These are phyloP conservation scores for Drosophila vallismaia DNA, from an alignment of 2,888 invertebrate species.

Conservation along the genomic window DNA sequence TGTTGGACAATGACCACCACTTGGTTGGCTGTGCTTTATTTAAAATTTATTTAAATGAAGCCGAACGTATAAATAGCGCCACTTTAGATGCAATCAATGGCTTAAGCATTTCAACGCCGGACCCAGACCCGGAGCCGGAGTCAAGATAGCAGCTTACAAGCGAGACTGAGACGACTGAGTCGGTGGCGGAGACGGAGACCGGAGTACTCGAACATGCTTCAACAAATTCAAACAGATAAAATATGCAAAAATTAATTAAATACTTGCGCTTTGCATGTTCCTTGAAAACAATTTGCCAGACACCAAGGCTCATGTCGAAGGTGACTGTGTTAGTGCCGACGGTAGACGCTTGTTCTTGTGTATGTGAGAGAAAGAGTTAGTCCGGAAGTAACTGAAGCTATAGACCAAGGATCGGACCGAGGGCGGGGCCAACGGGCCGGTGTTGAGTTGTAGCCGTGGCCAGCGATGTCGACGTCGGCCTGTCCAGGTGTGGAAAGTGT, in stretches of 20 bases:
- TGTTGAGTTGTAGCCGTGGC: conserved; percentile 73
- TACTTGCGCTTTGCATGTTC: conserved; percentile 81
- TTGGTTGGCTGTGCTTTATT: conserved; percentile 64
- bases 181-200: conserved; percentile 2
- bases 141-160: conserved; percentile 56
- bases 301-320: conserved; percentile 81
- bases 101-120: conserved; percentile 78
- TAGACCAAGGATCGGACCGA: conserved; percentile 19
- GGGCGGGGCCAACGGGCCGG: conserved; percentile 43
- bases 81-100: conserved; percentile 78
- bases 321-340: conserved; percentile 56
- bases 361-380: conserved; percentile 30
- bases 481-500: conserved; percentile 80
- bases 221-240: conserved; percentile 81
- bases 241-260: conserved; percentile 81
- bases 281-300: conserved; percentile 81
- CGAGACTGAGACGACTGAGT: conserved; percentile 12
- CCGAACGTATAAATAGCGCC: conserved; percentile 76
- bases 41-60: conserved; percentile 78
- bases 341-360: background rate
- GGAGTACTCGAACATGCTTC: conserved; percentile 72
- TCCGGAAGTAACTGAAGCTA: conserved; percentile 47
- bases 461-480: conserved; percentile 70
- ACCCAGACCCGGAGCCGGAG: conserved; percentile 38
- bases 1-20: conserved; percentile 45